Evolutionary conservation across 1,140 invertebrate species (phyloP), one percentile per base, ranked within the genome.

Genomic region (Homalodisca vitripennis): DNA sequence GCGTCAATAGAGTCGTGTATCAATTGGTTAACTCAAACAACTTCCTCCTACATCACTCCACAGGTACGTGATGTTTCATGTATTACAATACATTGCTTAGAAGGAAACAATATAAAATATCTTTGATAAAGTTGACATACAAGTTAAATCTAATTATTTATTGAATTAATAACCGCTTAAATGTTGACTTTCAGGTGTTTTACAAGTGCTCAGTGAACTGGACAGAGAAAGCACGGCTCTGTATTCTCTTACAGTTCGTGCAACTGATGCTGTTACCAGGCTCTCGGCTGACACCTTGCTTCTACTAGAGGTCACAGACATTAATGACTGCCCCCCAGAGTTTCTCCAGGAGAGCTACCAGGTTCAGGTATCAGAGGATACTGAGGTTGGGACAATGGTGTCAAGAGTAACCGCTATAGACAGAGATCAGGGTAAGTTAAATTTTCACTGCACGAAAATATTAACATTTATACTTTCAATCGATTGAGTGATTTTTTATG

Each of bases 241-340:
- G 6, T 92, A 92, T 74, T 81, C 83, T n/a, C 95, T 96, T 77
- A 86, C 87, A 71, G 93, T 96, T 1, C 88, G 89, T 79, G 94
- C 96, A 0, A 87, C 87, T 26, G 95, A 98, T 82, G 82, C 88
- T 73, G 95, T 94, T 1, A 88, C 94, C 3, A 86, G 87, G 53
- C 79, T 95, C 29, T 87, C 87, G 3, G 91, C 94, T 1, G 87
- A 89, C 73, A 88, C 86, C 34, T 84, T 85, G 64, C 88, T 92
- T 3, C 81, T 86, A 73, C 90, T 97, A n/a, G 79, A 83, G 41
- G 86, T 97, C 14, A 84, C 82, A 0, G 92, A 96, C 79, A 87
- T 95, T 2, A 96, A 97, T 79, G 94, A 96, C 76, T 93, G 89
- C 72, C 85, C 92, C 13, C 94, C 94, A 0, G 81, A 82, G 57